Evolutionary conservation across 92 coral and sea anemone genomes (phyloP), one percentile per base, ranked within the genome.

Genomic region (Heteractis magnifica): DNA sequence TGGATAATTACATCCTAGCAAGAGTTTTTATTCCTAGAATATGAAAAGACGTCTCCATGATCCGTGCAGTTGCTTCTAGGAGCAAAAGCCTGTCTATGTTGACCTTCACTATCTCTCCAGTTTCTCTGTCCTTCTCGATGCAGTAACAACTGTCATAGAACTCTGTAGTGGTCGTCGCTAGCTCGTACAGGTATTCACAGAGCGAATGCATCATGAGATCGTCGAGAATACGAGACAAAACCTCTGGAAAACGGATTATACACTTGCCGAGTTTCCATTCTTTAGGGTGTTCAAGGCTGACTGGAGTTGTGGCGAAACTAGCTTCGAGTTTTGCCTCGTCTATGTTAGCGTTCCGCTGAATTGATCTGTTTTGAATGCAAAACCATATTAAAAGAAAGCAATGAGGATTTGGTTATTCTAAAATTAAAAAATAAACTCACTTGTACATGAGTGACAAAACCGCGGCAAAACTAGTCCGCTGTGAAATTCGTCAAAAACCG

Each of bases 201-300:
- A 97, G 92, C 15, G 91, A 76, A 65, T 97, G 99, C 93, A 97
- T 87, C 79, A 90, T 21, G 75, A 97, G 85, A 64, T 97, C 99
- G 78, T 94, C 98, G 21, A 97, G 83, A 19, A 94, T 89, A 50
- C 99, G 98, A 72, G 90, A 87, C 20, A 97, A 71, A 50, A 97
- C 86, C 75, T 94, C 98, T 12, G 99, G 99, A 50, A 97, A 97
- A 80, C 99, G 99, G 68, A 91, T 76, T 41, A 97, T 90, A 60
- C 98, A 97, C 86, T 97, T 97, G 71, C 98, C 99, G 41, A 97
- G 94, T 88, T 97, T 97, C 95, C 98, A 91, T 86, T 97, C 99
- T 65, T 97, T 97, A n/a, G 99, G 95, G 73, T 97, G 99, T 13
- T 90, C 94, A 51, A 97, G 84, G 41, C 91, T 85, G 87, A 94